These are phyloP conservation scores for Trissoscelio sp. DNA, from an alignment of 2,888 invertebrate genomes.

Conservation along the genomic window DNA sequence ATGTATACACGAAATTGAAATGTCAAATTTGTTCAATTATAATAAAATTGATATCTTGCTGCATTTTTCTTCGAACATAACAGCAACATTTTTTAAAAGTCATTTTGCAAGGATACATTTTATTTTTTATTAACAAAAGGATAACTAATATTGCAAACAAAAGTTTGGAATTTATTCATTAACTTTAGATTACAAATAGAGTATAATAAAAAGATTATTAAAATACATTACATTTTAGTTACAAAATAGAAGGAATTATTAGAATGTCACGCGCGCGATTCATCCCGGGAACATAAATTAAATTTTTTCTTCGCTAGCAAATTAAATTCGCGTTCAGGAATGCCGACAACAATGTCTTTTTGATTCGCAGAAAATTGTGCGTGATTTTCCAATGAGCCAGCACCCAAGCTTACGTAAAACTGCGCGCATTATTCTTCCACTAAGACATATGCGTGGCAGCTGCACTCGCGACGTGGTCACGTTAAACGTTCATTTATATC, in stretches of 20 bases:
- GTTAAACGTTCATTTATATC: constrained; percentile 72
- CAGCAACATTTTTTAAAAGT: too few relatives aligned
- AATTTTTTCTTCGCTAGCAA: constrained; percentile 10
- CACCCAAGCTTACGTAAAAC: constrained; percentile 73
- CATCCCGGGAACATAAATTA: constrained; percentile 15
- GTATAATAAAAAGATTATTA: neutral
- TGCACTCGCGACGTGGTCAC: constrained; percentile 72
- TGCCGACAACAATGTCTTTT: constrained; percentile 39
- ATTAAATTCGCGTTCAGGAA: constrained; percentile 15
- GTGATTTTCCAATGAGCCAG: constrained; percentile 68
- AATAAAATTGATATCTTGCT: too few relatives aligned
- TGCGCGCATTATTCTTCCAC: constrained; percentile 78
- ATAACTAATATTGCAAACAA: too few relatives aligned
- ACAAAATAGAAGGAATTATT: constrained; percentile 1
- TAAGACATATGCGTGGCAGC: constrained; percentile 80
- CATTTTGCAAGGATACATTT: too few relatives aligned
- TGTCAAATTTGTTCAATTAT: too few relatives aligned
- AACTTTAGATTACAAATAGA: too few relatives aligned
- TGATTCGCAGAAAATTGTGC: constrained; percentile 63
- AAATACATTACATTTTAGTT: neutral
- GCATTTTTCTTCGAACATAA: too few relatives aligned
- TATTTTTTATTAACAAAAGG: too few relatives aligned
- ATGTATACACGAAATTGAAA: too few relatives aligned
- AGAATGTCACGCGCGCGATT: neutral
- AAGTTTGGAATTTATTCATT: neutral